phyloP scores from a whole-genome alignment of 2,888 invertebrate species.

The Coenonympha arcania region DNA sequence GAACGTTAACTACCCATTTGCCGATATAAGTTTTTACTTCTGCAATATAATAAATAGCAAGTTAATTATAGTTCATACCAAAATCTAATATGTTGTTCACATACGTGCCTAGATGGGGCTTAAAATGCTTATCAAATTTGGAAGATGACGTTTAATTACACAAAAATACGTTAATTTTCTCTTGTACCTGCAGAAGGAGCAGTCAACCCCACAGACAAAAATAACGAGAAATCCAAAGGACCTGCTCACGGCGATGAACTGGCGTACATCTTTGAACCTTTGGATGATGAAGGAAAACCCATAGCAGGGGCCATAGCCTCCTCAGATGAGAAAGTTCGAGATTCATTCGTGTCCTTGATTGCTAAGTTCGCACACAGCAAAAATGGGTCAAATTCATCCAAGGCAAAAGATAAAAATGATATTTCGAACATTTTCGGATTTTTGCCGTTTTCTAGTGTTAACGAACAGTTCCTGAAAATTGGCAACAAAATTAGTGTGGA shows the following conservation, averaged over 20 bases:
- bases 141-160: too few relatives aligned
- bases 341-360: conserved; percentile 78
- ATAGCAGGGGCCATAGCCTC: conserved; percentile 54
- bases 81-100: too few relatives aligned
- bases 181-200: conserved; percentile 23
- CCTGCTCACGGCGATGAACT: conserved; percentile 82
- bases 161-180: too few relatives aligned
- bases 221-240: conserved; percentile 37
- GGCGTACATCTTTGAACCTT: conserved; percentile 79
- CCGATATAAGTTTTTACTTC: too few relatives aligned
- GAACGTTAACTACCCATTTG: too few relatives aligned
- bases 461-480: conserved; percentile 55
- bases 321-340: conserved; percentile 78
- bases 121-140: too few relatives aligned
- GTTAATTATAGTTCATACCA: too few relatives aligned
- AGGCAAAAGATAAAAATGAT: conserved; percentile 26
- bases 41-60: too few relatives aligned
- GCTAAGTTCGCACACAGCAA: conserved; percentile 77
- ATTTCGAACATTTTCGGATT: conserved; percentile 35
- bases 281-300: conserved; percentile 75
- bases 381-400: conserved; percentile 24
- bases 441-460: conserved; percentile 40
- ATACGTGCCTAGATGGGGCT: too few relatives aligned
- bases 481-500: conserved; percentile 44
- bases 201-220: conserved; percentile 27